Evolutionary conservation across 1,140 invertebrate genomes (phyloP), one percentile per base, ranked within the genome.

Genomic region (Riptortus pedestris): DNA sequence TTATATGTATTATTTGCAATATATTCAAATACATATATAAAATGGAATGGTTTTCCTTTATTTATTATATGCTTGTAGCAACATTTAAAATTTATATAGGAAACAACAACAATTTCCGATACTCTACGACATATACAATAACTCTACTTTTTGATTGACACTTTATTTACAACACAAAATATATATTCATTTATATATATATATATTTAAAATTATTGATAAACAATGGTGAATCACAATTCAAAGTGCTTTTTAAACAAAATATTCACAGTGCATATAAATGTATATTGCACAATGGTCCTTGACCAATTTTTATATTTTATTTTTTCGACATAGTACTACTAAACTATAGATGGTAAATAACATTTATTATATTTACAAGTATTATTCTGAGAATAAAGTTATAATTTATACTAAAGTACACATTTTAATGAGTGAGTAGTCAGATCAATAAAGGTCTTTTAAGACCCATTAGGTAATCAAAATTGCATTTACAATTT

Each of bases 171-270:
- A 55, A 11, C 24, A 16, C 26, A 55, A 55, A 27, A 24, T 24
- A 55, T 24, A 24, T 22, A 38, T n/a, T n/a, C n/a, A 38, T 38
- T 38, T 38, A 7, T 38, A 38, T 38, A 38, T 38, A 7, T 38
- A 38, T 7, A 38, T 7, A 5, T 38, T 38, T 7, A 7, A 38
- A 7, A 38, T 14, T 38, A 7, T 38, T 7, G 14, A 38, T 38
- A 14, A n/a, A n/a, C n/a, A 55, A 24, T 55, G 24, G 51, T 55
- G 51, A 55, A 55, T 55, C 51, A 55, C 51, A 55, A 55, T 55
- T 20, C n/a, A 47, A 47, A 55, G 51, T 55, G 51, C 51, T 24
- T 55, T 55, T 24, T 20, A 24, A 26, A n/a, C 18, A 47, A 3
- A 47, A 20, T 47, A 24, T 55, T 55, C 24, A 55, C 51, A 55